Evolutionary conservation across 2,888 invertebrate genomes (phyloP).

Genomic region (Hipparchia sbordonii): DNA sequence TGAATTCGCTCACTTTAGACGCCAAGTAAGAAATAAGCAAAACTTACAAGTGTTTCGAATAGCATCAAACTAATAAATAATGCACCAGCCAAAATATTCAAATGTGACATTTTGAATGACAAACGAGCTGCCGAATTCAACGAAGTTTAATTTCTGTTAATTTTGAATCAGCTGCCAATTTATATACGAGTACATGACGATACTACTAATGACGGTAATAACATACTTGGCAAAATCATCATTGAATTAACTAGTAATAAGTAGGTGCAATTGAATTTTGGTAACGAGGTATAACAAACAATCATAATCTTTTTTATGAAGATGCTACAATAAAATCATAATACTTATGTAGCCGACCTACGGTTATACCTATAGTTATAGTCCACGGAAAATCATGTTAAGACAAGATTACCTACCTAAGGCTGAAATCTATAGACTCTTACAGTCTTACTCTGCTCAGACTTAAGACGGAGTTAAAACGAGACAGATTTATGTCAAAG

Average conservation of each 20-base stretch:
- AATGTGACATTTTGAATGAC: neutral
- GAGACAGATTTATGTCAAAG: no score
- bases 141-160: constrained; percentile 10
- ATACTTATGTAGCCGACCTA: no score
- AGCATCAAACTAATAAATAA: neutral
- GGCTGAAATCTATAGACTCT: no score
- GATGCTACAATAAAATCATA: no score
- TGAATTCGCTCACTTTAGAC: no score
- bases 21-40: no score
- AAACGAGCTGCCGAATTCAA: neutral
- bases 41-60: neutral
- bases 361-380: no score
- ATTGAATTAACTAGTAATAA: neutral
- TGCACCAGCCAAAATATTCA: neutral
- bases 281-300: constrained; percentile 5
- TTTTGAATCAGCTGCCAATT: constrained; percentile 5
- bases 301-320: neutral
- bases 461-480: no score
- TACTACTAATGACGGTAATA: constrained; percentile 27
- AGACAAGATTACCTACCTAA: no score
- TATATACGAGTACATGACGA: constrained; percentile 3
- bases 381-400: no score
- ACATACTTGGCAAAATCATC: neutral
- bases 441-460: no score
- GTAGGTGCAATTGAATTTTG: constrained; percentile 4